phyloP scores from a whole-genome alignment of 2,113 vertebrate genomes.

The Chloebia gouldiae region DNA sequence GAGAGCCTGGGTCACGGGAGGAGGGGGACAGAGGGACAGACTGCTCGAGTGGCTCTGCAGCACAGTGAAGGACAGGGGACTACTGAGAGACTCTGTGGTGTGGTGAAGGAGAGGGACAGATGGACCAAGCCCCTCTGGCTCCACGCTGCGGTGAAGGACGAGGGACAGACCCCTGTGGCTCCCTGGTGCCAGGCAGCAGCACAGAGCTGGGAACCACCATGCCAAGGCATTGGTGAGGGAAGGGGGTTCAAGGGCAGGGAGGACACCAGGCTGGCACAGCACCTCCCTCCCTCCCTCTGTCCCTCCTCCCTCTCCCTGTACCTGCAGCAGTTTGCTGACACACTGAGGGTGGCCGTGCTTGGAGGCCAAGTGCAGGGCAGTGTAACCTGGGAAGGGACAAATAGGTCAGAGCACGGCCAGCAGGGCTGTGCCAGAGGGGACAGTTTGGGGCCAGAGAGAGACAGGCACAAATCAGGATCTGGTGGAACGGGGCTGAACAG shows the following conservation, averaged over 20 bases:
- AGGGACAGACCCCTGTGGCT: not conserved
- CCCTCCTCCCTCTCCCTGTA: slow-evolving; percentile 7
- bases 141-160: not conserved
- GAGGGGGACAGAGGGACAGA: not conserved
- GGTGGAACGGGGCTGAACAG: not conserved
- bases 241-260: not conserved
- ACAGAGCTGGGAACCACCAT: not conserved
- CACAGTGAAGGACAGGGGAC: not conserved
- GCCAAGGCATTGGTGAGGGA: not conserved
- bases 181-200: not conserved
- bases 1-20: not conserved
- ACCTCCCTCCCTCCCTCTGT: not conserved
- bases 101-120: not conserved
- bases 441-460: rapidly evolving
- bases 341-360: slow-evolving; percentile 88
- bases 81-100: not conserved
- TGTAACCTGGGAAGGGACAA: slow-evolving; percentile 77
- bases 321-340: slow-evolving; percentile 90
- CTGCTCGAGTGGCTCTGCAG: not conserved
- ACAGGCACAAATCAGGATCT: not conserved
- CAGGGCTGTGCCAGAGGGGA: not conserved
- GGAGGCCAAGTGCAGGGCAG: slow-evolving; percentile 87
- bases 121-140: not conserved
- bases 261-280: not conserved
- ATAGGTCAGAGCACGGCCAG: not conserved